Evolutionary conservation across 1,140 invertebrate genomes (phyloP), one percentile per base, ranked within the genome.

Genomic region (Lasaia peninsularis): DNA sequence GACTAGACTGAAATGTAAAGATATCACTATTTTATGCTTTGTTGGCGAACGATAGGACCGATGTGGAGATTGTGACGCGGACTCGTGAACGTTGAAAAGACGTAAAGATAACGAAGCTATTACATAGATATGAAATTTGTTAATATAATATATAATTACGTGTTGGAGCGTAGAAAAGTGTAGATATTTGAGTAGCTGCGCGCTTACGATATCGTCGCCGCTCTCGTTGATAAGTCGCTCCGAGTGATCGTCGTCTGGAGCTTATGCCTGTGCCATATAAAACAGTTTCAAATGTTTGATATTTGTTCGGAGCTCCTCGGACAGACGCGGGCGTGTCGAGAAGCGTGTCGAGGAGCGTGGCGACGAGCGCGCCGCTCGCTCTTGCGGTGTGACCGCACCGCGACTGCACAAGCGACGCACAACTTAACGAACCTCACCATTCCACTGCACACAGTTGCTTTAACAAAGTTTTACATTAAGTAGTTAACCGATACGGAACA

Each of bases 11-110:
- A 88, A 75, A 80, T 86, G 79, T 88, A 86, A 88, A 85, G 75
- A 88, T 88, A 88, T 88, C 86, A 88, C 78, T 88, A 88, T 86
- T 88, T 86, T 84, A 88, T 88, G 86, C 83, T 88, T 82, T 86
- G 80, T 86, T 88, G 81, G 80, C 80, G 83, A 79, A 84, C 73
- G 73, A 77, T 80, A 76, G 75, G 73, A 72, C 57, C 67, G 65
- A 79, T 73, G 70, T 63, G 64, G 48, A 69, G 60, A 58, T 70
- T 69, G 58, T 62, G 67, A 75, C 72, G 69, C 67, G 63, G 70
- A 68, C 63, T 69, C 60, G 72, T 67, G 69, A 75, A 78, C 74
- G 76, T 80, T 76, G 24, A 75, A 70, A 73, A 75, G 71, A 75
- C 68, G 72, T 68, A 65, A 73, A 73, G 69, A 74, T 67, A 54